phyloP scores from a whole-genome alignment of 35 echinoderm and acorn worm genomes.

The Strongylocentrotus purpuratus region DNA sequence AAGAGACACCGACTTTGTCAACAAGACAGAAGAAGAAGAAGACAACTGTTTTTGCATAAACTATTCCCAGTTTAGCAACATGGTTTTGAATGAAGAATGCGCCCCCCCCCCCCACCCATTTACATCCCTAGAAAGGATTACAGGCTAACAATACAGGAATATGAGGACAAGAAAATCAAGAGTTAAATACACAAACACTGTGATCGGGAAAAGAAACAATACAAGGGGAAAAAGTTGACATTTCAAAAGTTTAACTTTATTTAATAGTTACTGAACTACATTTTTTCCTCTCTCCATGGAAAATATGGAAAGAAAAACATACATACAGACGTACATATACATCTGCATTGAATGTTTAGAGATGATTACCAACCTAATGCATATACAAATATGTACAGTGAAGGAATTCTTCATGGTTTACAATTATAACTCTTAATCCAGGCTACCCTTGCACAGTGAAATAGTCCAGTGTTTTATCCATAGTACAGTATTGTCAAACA shows the following conservation, averaged over 20 bases:
- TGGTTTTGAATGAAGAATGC: too few relatives aligned
- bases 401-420: not conserved
- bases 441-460: not conserved
- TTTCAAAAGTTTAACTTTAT: not conserved
- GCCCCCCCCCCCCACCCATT: too few relatives aligned
- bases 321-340: too few relatives aligned
- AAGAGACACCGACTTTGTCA: too few relatives aligned
- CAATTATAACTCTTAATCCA: not conserved
- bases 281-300: not conserved
- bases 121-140: too few relatives aligned
- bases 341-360: not conserved
- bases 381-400: conserved; percentile 7
- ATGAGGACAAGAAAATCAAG: not conserved
- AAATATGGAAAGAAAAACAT: not conserved
- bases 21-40: too few relatives aligned
- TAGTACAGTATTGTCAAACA: not conserved
- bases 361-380: not conserved
- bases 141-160: not conserved
- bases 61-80: too few relatives aligned
- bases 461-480: not conserved
- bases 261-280: not conserved
- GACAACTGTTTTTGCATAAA: too few relatives aligned
- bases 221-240: not conserved
- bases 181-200: not conserved
- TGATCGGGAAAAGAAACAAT: not conserved